phyloP scores from a whole-genome alignment of 2,113 vertebrate genomes.

The Lipophrys pholis region DNA sequence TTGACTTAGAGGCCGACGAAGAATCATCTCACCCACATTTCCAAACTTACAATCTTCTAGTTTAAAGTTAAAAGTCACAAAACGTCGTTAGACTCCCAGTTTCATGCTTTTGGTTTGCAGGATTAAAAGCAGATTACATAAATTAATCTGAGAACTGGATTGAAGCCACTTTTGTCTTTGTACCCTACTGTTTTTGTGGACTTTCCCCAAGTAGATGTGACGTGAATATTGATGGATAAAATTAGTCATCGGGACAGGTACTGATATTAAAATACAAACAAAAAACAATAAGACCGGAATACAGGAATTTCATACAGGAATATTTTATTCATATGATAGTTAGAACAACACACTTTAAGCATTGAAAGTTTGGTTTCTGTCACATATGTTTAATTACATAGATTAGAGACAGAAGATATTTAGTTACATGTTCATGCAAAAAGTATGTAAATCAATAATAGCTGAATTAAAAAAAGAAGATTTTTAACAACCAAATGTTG shows the following conservation, averaged over 20 bases:
- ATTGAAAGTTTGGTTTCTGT: background rate
- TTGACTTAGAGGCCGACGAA: conserved; percentile 3
- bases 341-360: conserved; percentile 27
- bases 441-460: conserved; percentile 7
- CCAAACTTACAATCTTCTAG: background rate
- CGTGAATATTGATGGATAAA: background rate
- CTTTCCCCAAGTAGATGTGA: background rate
- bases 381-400: background rate
- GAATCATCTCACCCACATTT: background rate
- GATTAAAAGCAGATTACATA: conserved; percentile 9
- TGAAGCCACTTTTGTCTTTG: background rate
- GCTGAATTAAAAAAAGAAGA: background rate
- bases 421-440: conserved; percentile 19
- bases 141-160: conserved; percentile 1
- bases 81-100: too few relatives aligned
- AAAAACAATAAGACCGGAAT: background rate
- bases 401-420: conserved; percentile 1
- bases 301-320: background rate
- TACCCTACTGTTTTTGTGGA: background rate
- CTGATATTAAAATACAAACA: background rate
- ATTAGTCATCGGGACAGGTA: background rate
- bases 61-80: background rate
- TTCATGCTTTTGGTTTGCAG: conserved; percentile 1
- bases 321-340: conserved; percentile 62
- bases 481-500: background rate